These are phyloP conservation scores for Cancer borealis DNA, from an alignment of 2,888 invertebrate genomes.

Conservation along the genomic window DNA sequence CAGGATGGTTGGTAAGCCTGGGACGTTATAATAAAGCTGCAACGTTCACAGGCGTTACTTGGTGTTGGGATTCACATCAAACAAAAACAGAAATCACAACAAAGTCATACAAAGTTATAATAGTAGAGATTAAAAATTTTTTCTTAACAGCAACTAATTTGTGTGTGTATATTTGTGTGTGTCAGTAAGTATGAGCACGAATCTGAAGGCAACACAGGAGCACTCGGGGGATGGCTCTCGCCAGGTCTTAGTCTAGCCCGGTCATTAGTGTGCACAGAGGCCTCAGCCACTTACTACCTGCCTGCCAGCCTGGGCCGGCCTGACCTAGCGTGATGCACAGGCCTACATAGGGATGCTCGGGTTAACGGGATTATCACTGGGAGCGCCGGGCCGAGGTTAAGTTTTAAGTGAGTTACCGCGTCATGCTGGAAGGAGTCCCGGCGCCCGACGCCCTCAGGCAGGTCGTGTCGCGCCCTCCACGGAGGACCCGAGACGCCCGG, in stretches of 20 bases:
- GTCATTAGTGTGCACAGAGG: conserved; percentile 12
- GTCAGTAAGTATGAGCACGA: conserved; percentile 5
- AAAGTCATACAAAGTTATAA: background rate
- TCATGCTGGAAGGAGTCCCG: background rate
- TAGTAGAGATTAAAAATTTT: background rate
- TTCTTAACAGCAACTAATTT: background rate
- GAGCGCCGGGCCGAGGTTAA: conserved; percentile 13
- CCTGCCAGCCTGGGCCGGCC: conserved; percentile 20
- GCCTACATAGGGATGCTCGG: conserved; percentile 24
- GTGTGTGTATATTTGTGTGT: conserved; percentile 11
- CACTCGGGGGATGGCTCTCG: conserved; percentile 44
- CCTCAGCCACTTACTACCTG: background rate
- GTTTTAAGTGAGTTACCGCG: conserved; percentile 17
- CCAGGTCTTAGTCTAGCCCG: background rate
- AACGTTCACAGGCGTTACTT: background rate
- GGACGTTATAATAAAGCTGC: background rate
- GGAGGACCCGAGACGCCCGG: background rate
- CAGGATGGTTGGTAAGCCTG: background rate
- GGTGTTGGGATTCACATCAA: background rate
- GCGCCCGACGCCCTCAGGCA: background rate
- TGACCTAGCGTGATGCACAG: conserved; percentile 37
- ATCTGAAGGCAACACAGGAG: conserved; percentile 7
- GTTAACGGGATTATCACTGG: background rate
- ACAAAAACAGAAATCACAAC: background rate
- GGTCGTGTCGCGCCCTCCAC: background rate